Evolutionary conservation across 2,888 invertebrate species (phyloP), one percentile per base, ranked within the genome.

Genomic region (Synergus gifuensis): DNA sequence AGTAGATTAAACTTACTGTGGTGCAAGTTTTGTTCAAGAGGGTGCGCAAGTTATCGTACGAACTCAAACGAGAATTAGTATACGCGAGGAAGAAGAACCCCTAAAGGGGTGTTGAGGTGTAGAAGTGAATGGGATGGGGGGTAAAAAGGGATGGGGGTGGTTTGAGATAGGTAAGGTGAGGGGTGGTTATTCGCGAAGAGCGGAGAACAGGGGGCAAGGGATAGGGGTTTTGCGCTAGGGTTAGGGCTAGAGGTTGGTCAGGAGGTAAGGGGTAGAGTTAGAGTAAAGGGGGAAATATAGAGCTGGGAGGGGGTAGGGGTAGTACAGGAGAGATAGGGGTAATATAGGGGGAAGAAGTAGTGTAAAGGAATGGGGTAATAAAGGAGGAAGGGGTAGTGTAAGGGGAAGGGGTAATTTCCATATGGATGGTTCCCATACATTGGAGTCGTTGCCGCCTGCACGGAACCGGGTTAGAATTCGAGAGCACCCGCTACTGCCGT

Each of bases 401-500:
- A 7, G 5, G 5, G 7, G 36, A 28, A 28, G 64, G 79, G 80
- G 80, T 80, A 80, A 87, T 86, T 87, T 87, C 87, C 88, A 87
- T 87, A 84, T 83, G 87, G 85, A 86, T 85, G 86, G 81, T 85
- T 84, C 83, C 83, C 84, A 82, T 77, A 83, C 85, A 79, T 73
- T 62, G 58, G 78, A 80, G 76, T 22, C 78, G 79, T 79, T 82
- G 78, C 76, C 77, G 36, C 79, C 64, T 36, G 78, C 49, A 77
- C 62, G 49, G 79, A 58, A 49, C 28, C 49, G 62, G 49, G 77
- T 78, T 80, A 64, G 81, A 81, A 84, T 83, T 83, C 80, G 81
- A 82, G 81, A 77, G 79, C 73, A 81, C 77, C 79, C 58, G 79
- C 64, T 22, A 42, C n/a, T 78, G 81, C 60, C 82, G 78, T 83